These are phyloP conservation scores for Zapus hudsonius DNA, from an alignment of 2,113 vertebrate species.

Conservation along the genomic window DNA sequence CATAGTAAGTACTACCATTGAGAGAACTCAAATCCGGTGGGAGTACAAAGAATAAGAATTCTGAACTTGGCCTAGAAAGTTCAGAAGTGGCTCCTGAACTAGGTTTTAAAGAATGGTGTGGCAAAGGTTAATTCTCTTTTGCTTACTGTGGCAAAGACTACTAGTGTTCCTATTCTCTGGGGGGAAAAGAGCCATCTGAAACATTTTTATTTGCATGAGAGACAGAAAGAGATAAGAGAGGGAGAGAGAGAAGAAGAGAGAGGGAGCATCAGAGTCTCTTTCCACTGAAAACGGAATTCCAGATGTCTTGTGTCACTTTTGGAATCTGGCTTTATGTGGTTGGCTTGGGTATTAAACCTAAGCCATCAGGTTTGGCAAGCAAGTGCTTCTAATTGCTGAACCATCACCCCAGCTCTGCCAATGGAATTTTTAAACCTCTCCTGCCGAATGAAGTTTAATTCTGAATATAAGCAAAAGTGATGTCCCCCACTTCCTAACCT, in stretches of 20 bases:
- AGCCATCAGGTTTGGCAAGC: no score
- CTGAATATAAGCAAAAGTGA: slow-evolving; percentile 8
- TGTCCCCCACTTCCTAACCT: background rate
- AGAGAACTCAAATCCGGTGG: background rate
- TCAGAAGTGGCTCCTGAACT: background rate
- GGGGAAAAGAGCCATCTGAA: background rate
- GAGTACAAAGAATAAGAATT: background rate
- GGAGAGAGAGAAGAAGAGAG: no score
- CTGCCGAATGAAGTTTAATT: slow-evolving; percentile 2
- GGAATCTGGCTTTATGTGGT: no score
- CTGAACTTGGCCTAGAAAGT: background rate
- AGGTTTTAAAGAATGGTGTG: background rate
- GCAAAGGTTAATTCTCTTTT: slow-evolving; percentile 18
- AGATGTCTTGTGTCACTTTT: no score
- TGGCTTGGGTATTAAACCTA: no score
- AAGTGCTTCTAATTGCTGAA: no score
- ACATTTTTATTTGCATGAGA: background rate
- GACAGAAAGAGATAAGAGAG: no score
- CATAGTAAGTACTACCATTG: background rate
- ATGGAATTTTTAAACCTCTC: background rate
- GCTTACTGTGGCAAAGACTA: background rate
- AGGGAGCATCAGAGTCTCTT: no score
- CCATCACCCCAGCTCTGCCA: no score
- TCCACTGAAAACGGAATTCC: no score
- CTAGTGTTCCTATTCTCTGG: background rate